A percentile compares a stretch with the other conserved stretches of the same genome.
Conservation (phyloP, 2,888 invertebrate genomes). For the Endomychus coccineus region DNA sequence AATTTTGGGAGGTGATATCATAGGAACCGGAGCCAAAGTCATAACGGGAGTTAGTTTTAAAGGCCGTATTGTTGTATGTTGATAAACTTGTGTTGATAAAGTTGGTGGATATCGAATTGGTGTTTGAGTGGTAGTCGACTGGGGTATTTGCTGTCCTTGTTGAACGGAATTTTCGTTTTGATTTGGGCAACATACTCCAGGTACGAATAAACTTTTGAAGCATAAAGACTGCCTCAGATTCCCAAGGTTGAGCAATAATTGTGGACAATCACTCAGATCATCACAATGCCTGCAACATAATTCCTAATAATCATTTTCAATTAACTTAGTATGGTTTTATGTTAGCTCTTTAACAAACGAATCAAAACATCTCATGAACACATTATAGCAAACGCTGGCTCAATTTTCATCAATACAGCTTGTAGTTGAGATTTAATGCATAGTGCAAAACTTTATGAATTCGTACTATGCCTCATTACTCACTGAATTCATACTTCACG, state of each 20-base stretch:
- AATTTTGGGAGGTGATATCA: too few relatives aligned
- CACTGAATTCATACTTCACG: too few relatives aligned
- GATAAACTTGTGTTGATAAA: too few relatives aligned
- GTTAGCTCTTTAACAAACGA: too few relatives aligned
- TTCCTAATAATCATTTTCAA: too few relatives aligned
- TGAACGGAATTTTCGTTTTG: slow-evolving; percentile 24
- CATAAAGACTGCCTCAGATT: slow-evolving; percentile 80
- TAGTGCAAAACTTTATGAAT: too few relatives aligned
- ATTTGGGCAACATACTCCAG: slow-evolving; percentile 83
- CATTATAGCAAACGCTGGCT: too few relatives aligned
- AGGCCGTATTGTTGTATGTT: slow-evolving; percentile 11
- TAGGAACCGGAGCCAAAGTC: slow-evolving; percentile 22
- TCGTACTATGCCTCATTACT: too few relatives aligned
- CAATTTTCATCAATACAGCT: too few relatives aligned
- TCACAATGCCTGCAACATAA: slow-evolving; percentile 60
- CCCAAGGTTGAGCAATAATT: slow-evolving; percentile 70
- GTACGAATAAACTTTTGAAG: slow-evolving; percentile 84
- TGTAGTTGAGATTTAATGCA: too few relatives aligned
- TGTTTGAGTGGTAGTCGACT: slow-evolving; percentile 19
- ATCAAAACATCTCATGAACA: too few relatives aligned
- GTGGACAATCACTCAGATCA: slow-evolving; percentile 83
- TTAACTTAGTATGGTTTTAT: too few relatives aligned
- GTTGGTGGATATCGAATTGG: slow-evolving; percentile 3
- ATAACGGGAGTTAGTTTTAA: slow-evolving; percentile 16
- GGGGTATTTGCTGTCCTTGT: slow-evolving; percentile 41